phyloP scores from a whole-genome alignment of 2,113 vertebrate species.

The Canis aureus region DNA sequence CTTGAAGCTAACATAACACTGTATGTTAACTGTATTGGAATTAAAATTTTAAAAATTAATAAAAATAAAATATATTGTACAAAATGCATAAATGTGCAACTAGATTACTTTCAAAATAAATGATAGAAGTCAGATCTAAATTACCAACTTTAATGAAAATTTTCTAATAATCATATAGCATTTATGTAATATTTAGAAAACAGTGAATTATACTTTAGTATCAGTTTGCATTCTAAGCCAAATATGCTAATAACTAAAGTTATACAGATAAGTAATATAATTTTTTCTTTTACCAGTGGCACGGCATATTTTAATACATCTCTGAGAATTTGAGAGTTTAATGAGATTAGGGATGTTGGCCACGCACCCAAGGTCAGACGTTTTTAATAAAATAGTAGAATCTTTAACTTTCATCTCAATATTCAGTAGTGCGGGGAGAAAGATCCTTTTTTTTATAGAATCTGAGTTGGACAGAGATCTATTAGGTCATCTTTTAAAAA shows the following conservation, averaged over 20 bases:
- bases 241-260: background rate
- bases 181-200: background rate
- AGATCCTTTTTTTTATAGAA: constrained; percentile 36
- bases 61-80: background rate
- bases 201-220: background rate
- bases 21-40: background rate
- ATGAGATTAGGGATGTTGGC: background rate
- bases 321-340: constrained; percentile 28
- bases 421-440: background rate
- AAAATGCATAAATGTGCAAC: background rate
- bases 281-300: background rate
- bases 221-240: background rate
- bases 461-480: constrained; percentile 34
- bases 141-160: background rate
- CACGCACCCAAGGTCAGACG: background rate
- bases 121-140: background rate
- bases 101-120: background rate
- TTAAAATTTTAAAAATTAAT: background rate
- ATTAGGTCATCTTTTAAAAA: background rate
- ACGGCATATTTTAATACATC: background rate
- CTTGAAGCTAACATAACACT: background rate
- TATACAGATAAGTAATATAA: background rate
- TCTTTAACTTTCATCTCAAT: constrained; percentile 49
- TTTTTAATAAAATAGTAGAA: constrained; percentile 60
- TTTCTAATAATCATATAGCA: background rate